Base-by-base conservation (phyloP, 2,113 vertebrate species). In the Sphaerodactylus townsendi region DNA sequence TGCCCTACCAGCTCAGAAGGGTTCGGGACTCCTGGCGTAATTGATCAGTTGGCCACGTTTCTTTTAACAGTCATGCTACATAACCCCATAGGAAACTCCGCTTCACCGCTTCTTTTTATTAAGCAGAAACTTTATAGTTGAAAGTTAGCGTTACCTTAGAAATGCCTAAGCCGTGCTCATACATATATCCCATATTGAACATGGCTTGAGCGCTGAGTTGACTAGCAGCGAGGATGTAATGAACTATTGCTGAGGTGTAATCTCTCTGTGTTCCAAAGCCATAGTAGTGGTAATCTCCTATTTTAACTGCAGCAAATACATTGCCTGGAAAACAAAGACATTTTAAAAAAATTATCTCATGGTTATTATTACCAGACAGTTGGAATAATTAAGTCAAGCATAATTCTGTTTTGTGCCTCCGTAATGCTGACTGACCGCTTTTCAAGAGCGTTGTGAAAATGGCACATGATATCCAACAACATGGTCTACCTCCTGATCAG, bases 151-250 rank as follows among this genome's bases (percentile, higher is more conserved):
- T 92, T 94, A 95, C 94, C 94, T 95, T 91, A 48, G 90, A 1
- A 5, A 92, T 86, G n/a, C 93, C 94, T 88, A 95, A 88, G 13
- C 95, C 93, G 0, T 94, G 85, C 66, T 95, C 93, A 65, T 93
- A 91, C 94, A 95, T 95, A 7, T 95, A 95, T 39, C 88, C 93
- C 86, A 95, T 87, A 50, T 94, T 95, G 88, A 95, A 95, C 93
- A 95, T 94, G 69, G 93, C 94, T 88, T 94, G 92, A 10, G 92
- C 92, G 0, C 73, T 93, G 46, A 88, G 91, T 71, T 95, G 92
- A 71, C 92, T 39, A 0, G 79, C 94, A n/a, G 94, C 93, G 19
- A 93, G 91, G 71, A 82, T 92, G 85, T 95, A 95, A 79, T 94
- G 91, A n/a, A 85, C 81, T 72, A 84, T 92, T 81, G 94, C 93